Conservation (phyloP, 2,888 invertebrate genomes). For the Pyrrhia umbra region DNA sequence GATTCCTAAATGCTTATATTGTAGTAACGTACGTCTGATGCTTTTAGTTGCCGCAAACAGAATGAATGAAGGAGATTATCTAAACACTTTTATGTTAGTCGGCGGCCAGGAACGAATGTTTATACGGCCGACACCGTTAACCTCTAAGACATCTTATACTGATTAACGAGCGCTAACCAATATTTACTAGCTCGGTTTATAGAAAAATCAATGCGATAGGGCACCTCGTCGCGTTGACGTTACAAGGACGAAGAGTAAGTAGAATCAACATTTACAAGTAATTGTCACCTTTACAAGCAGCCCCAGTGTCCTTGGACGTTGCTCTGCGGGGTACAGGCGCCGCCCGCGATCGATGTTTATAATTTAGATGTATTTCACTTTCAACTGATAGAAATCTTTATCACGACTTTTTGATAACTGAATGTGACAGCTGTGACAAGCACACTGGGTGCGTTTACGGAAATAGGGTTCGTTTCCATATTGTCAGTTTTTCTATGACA, state of each 20-base stretch:
- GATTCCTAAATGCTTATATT: neutral
- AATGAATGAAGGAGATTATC: constrained; percentile 8
- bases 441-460: constrained; percentile 34
- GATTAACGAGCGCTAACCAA: constrained; percentile 62
- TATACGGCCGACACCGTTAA: constrained; percentile 50
- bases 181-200: constrained; percentile 76
- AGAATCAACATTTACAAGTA: constrained; percentile 13
- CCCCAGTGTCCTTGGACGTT: constrained; percentile 71
- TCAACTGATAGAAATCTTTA: constrained; percentile 57
- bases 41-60: neutral
- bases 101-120: constrained; percentile 40
- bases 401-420: constrained; percentile 58
- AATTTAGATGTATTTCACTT: constrained; percentile 63
- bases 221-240: constrained; percentile 34
- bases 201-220: constrained; percentile 81
- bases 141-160: constrained; percentile 50
- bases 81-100: constrained; percentile 9
- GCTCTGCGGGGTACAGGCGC: constrained; percentile 62
- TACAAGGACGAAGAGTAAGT: constrained; percentile 42
- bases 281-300: constrained; percentile 55
- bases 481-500: constrained; percentile 1
- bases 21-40: neutral
- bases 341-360: constrained; percentile 66
- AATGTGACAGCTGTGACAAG: constrained; percentile 52
- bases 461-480: neutral